Base-by-base conservation (phyloP, 1,140 invertebrate genomes). In the Holcopasites calliopsidis region DNA sequence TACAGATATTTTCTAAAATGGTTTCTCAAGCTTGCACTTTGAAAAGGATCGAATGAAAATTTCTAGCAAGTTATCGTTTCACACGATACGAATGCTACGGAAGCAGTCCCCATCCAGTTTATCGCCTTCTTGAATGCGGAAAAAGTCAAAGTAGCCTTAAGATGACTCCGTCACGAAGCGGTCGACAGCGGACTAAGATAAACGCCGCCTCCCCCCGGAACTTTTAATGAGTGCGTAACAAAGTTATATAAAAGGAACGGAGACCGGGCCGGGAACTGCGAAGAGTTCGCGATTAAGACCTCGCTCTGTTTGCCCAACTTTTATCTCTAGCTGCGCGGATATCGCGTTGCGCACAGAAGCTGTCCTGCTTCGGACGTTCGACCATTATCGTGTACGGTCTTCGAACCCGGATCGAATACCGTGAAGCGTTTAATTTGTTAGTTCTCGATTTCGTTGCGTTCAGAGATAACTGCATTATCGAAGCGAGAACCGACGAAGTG, bases 171-270 rank as follows among this genome's bases (percentile, higher is more conserved):
- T 54, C 35, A 40, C 35, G 4, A 3, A 18, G 26, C n/a, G 21
- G 58, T 65, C 33, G 7, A 23, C 11, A 50, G n/a, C n/a, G n/a
- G 33, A 31, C 33, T 23, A 73, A 73, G 60, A 73, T 73, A 73
- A 73, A 73, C 70, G n/a, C n/a, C 21, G 13, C 47, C 13, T 1
- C 2, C 13, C 13, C 1, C 2, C 13, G 60, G 13, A 73, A 73
- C 70, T 73, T 73, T 73, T 73, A 73, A 73, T 73, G 70, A 73
- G 47, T 42, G 50, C 60, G 70, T 73, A 54, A 49, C 49, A 42
- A 71, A 73, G 60, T 73, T 65, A 31, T 38, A 54, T 44, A 73
- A 42, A 73, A 64, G 35, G 28, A 64, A 54, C 42, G 64, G 54
- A 64, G 49, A 52, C 23, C 1, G 11, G 18, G 3, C 23, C 26